Percentiles rank a stretch among this genome's conserved stretches.
These are phyloP conservation scores for Gonocerus acuteangulatus DNA, from an alignment of 2,888 invertebrate species.

Conservation along the genomic window DNA sequence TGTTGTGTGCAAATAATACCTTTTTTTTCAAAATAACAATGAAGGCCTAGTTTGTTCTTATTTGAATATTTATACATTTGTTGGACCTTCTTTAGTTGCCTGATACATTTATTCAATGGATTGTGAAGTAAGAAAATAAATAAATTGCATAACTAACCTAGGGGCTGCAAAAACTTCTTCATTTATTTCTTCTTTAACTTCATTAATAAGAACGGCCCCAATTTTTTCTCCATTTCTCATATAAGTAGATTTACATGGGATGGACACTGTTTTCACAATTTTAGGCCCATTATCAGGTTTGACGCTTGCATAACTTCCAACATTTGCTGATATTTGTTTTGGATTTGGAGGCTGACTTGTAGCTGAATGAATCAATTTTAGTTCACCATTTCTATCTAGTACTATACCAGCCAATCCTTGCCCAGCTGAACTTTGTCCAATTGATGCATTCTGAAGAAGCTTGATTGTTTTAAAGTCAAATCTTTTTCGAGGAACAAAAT, in stretches of 20 bases:
- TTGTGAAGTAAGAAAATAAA: too few species aligned
- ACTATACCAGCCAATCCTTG: slow-evolving; percentile 52
- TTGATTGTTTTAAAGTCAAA: slow-evolving; percentile 55
- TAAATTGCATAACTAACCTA: too few species aligned
- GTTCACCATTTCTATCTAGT: slow-evolving; percentile 55
- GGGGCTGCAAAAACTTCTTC: not conserved
- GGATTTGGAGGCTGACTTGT: not conserved
- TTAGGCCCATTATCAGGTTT: slow-evolving; percentile 12
- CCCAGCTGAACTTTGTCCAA: slow-evolving; percentile 50
- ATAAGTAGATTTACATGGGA: not conserved
- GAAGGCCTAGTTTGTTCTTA: too few species aligned
- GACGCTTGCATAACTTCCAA: not conserved
- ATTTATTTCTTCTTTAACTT: slow-evolving; percentile 3
- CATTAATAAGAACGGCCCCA: not conserved
- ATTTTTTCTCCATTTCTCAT: slow-evolving; percentile 9
- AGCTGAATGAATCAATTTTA: slow-evolving; percentile 50
- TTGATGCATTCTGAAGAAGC: slow-evolving; percentile 49
- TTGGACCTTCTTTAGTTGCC: too few species aligned
- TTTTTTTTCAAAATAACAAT: too few species aligned
- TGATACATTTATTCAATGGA: too few species aligned
- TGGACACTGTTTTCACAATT: slow-evolving; percentile 5
- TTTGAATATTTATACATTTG: too few species aligned
- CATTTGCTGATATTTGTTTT: not conserved
- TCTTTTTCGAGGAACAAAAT: slow-evolving; percentile 55
- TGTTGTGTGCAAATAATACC: too few species aligned